A percentile compares a stretch with the other conserved stretches of the same genome.
Evolutionary conservation across 2,797 vertebrate genomes (phyloP).

Genomic region (Eremophila alpestris): DNA sequence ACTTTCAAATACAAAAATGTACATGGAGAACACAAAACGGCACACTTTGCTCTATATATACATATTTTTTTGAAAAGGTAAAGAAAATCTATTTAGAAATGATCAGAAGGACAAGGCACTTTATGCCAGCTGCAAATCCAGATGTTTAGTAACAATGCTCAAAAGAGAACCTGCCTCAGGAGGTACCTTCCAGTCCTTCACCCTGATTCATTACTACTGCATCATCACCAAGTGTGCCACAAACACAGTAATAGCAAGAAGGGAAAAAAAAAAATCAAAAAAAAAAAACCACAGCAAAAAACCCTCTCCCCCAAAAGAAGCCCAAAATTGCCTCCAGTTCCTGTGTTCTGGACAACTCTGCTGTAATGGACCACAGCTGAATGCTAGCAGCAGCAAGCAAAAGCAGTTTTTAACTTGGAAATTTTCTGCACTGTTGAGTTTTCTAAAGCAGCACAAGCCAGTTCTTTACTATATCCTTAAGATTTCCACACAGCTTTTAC

Average conservation of each 20-base stretch:
- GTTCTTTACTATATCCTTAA: neutral
- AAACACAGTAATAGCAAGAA: neutral
- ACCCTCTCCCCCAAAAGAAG: neutral
- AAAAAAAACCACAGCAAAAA: rapidly evolving
- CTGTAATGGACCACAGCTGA: neutral
- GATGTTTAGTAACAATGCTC: neutral
- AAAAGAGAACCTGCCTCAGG: neutral
- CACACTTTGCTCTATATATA: neutral
- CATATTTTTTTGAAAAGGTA: neutral
- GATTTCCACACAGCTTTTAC: neutral
- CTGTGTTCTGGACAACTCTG: neutral
- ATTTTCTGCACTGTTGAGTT: neutral
- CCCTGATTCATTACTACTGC: neutral
- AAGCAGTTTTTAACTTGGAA: neutral
- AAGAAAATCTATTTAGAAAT: neutral
- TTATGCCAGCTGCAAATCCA: neutral
- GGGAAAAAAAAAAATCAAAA: rapidly evolving
- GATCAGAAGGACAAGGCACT: neutral
- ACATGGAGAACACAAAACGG: neutral
- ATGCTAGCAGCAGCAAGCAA: neutral
- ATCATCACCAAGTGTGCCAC: neutral
- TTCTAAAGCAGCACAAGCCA: neutral
- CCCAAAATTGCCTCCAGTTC: neutral
- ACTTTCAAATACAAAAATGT: neutral
- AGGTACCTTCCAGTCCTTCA: neutral